Evolutionary conservation across 2,888 invertebrate species (phyloP).

Genomic region (Frankliniella fusca): DNA sequence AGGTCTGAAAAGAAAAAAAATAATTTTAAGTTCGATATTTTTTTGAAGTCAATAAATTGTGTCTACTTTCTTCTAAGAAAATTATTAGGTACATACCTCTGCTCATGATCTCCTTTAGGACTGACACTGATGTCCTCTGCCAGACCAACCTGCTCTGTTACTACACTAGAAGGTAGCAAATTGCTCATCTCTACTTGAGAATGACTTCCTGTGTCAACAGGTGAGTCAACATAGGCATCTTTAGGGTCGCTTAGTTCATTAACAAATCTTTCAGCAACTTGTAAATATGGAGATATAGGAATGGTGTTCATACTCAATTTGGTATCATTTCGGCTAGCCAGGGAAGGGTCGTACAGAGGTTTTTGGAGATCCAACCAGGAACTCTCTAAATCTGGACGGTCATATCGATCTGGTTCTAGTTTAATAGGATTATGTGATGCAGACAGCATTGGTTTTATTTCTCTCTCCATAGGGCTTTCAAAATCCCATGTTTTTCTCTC

Average conservation of each 20-base stretch:
- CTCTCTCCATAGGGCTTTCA: conserved; percentile 2
- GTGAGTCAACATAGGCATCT: neutral
- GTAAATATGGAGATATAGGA: neutral
- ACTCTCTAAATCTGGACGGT: neutral
- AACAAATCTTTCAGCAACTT: conserved; percentile 15
- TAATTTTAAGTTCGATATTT: neutral
- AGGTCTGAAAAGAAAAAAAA: neutral
- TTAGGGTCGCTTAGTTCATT: neutral
- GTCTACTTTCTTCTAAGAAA: no score
- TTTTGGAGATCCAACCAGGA: neutral
- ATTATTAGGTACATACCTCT: neutral
- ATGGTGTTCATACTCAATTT: conserved; percentile 9
- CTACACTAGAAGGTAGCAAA: conserved; percentile 5
- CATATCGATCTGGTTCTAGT: conserved; percentile 8
- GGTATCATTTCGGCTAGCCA: conserved; percentile 5
- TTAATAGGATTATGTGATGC: neutral
- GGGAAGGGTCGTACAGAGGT: neutral
- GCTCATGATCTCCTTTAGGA: neutral
- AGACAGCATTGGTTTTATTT: neutral
- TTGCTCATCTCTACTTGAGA: neutral
- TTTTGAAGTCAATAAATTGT: neutral
- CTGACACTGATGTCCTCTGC: conserved; percentile 13
- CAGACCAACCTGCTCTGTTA: conserved; percentile 8
- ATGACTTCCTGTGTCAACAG: neutral
- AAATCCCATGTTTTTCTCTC: neutral